A percentile compares a stretch with the other conserved stretches of the same genome.
These are phyloP conservation scores for Zaprionus nigranus DNA, from an alignment of 1,140 invertebrate genomes.

Conservation along the genomic window DNA sequence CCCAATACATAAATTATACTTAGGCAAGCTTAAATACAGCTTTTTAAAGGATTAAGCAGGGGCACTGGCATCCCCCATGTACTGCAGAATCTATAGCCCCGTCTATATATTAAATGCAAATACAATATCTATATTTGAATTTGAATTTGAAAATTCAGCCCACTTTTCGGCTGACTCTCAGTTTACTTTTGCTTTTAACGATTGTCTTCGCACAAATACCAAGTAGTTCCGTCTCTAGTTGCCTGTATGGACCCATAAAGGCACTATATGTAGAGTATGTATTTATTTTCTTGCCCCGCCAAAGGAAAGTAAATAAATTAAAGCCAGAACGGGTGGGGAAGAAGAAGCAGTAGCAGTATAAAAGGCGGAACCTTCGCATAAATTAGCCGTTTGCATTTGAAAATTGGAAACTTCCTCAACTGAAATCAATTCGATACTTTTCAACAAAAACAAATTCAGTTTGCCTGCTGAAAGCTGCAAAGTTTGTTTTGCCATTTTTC, in stretches of 20 bases:
- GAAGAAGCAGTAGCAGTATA: not conserved
- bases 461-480: constrained; percentile 71
- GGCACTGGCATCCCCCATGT: not conserved
- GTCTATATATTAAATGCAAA: not conserved
- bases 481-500: constrained; percentile 80
- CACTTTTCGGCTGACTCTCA: not conserved
- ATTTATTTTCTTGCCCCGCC: not conserved
- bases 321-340: constrained; percentile 18
- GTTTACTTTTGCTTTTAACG: constrained; percentile 3
- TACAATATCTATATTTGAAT: not conserved
- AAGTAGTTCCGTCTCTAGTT: not conserved
- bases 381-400: constrained; percentile 80
- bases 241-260: not conserved
- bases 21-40: constrained; percentile 63
- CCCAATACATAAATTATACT: constrained; percentile 76
- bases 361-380: constrained; percentile 75
- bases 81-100: not conserved
- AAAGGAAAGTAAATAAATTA: constrained; percentile 18
- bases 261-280: not conserved
- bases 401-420: constrained; percentile 68
- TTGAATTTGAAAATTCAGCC: not conserved
- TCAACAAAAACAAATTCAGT: constrained; percentile 52
- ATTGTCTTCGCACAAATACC: not conserved
- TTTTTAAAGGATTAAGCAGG: constrained; percentile 49
- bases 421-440: constrained; percentile 78